phyloP scores from a whole-genome alignment of 2,888 invertebrate genomes.

The Ariolimax columbianus region DNA sequence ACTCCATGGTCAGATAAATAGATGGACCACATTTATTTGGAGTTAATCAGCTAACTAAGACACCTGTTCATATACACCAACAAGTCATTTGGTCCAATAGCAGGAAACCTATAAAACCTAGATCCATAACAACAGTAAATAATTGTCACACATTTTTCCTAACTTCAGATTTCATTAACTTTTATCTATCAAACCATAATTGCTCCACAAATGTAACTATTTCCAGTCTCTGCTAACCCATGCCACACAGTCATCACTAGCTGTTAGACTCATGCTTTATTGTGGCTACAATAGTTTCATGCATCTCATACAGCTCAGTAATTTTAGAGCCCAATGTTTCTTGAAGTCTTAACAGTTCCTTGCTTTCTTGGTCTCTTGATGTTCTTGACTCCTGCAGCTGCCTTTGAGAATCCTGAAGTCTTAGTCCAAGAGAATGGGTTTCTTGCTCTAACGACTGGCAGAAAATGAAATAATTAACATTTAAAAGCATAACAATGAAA shows the following conservation, averaged over 20 bases:
- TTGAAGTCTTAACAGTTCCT: conserved; percentile 71
- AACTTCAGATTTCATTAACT: neutral
- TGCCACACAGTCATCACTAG: conserved; percentile 44
- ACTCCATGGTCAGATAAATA: no score
- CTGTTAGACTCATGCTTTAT: conserved; percentile 70
- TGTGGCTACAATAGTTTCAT: conserved; percentile 71
- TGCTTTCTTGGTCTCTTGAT: conserved; percentile 65
- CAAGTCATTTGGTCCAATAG: no score
- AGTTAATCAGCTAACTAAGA: no score
- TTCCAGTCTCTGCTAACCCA: neutral
- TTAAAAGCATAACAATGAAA: neutral
- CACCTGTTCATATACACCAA: no score
- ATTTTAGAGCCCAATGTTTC: conserved; percentile 73
- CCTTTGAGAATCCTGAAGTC: conserved; percentile 68
- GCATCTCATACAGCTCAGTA: conserved; percentile 73
- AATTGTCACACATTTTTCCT: no score
- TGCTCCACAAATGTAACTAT: neutral
- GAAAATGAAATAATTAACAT: neutral
- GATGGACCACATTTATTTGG: no score
- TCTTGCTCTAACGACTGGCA: conserved; percentile 71
- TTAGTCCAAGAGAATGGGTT: conserved; percentile 64
- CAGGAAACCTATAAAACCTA: no score
- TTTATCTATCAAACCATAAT: neutral
- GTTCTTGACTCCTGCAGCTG: conserved; percentile 65
- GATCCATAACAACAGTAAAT: no score